Percentiles rank a stretch among this genome's conserved stretches.
phyloP scores from a whole-genome alignment of 2,797 vertebrate genomes.

The Chaetophractus vellerosus region DNA sequence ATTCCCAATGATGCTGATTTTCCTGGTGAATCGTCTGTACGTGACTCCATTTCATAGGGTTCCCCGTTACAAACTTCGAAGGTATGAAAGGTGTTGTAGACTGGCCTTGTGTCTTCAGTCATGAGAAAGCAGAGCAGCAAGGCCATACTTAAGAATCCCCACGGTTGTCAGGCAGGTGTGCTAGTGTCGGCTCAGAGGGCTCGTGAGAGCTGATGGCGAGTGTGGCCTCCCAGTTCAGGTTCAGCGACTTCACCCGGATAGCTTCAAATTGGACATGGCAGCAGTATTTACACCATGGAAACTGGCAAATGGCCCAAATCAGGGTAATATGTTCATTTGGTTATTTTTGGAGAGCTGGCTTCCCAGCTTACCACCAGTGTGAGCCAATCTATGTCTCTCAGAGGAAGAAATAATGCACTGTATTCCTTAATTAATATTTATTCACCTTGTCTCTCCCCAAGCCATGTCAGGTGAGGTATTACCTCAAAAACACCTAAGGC shows the following conservation, averaged over 20 bases:
- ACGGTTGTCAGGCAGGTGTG: background rate
- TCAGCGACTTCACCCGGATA: background rate
- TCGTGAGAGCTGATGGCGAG: background rate
- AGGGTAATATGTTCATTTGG: background rate
- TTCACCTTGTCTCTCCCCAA: background rate
- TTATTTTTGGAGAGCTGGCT: background rate
- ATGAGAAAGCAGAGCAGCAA: background rate
- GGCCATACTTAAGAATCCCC: background rate
- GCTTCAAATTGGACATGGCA: background rate
- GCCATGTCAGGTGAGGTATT: background rate
- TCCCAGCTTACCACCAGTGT: background rate
- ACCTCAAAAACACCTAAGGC: background rate
- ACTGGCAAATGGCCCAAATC: background rate
- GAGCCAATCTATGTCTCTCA: background rate
- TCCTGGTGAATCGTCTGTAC: background rate
- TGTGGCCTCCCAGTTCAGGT: background rate
- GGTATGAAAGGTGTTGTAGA: background rate
- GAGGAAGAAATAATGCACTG: background rate
- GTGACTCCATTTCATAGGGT: conserved; percentile 7
- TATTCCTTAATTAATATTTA: background rate
- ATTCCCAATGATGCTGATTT: background rate
- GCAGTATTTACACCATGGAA: background rate
- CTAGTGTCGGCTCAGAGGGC: background rate
- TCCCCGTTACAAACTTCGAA: background rate
- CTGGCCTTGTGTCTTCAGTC: background rate